Percentiles rank a stretch among this genome's conserved stretches.
These are phyloP conservation scores for Tachysurus vachellii DNA, from an alignment of 2,113 vertebrate genomes.

Conservation along the genomic window DNA sequence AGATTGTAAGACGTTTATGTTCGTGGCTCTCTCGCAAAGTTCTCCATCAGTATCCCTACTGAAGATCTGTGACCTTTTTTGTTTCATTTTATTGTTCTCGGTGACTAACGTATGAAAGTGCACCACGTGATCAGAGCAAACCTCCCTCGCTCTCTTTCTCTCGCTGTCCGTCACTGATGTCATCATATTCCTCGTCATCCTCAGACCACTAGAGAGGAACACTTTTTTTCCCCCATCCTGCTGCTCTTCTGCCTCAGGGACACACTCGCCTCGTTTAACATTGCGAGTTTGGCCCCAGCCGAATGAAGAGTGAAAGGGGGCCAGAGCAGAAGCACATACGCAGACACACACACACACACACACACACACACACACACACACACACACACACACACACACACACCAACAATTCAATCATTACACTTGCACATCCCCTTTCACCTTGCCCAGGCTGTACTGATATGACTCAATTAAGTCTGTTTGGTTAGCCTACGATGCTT, in stretches of 20 bases:
- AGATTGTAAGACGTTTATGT: background rate
- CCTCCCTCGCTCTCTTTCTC: conserved; percentile 9
- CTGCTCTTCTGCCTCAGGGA: conserved; percentile 65
- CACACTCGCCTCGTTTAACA: conserved; percentile 81
- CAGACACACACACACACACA: background rate
- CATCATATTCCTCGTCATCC: conserved; percentile 65
- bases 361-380: conserved; percentile 16
- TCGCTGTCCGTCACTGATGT: conserved; percentile 33
- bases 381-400: conserved; percentile 51
- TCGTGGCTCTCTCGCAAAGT: background rate
- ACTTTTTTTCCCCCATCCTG: conserved; percentile 21
- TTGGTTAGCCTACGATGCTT: conserved; percentile 60
- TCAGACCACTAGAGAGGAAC: conserved; percentile 66
- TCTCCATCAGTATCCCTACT: background rate
- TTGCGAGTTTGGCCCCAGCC: conserved; percentile 77
- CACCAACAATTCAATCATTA: conserved; percentile 73
- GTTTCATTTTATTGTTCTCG: background rate
- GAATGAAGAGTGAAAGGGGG: conserved; percentile 59
- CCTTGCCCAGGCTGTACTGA: conserved; percentile 68
- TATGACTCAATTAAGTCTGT: conserved; percentile 75
- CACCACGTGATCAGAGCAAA: background rate
- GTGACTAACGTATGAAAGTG: background rate
- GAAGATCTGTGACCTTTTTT: background rate
- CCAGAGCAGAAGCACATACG: conserved; percentile 57
- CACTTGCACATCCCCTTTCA: conserved; percentile 71